These are phyloP conservation scores for Zeus faber DNA, from an alignment of 2,113 vertebrate species.

Conservation along the genomic window DNA sequence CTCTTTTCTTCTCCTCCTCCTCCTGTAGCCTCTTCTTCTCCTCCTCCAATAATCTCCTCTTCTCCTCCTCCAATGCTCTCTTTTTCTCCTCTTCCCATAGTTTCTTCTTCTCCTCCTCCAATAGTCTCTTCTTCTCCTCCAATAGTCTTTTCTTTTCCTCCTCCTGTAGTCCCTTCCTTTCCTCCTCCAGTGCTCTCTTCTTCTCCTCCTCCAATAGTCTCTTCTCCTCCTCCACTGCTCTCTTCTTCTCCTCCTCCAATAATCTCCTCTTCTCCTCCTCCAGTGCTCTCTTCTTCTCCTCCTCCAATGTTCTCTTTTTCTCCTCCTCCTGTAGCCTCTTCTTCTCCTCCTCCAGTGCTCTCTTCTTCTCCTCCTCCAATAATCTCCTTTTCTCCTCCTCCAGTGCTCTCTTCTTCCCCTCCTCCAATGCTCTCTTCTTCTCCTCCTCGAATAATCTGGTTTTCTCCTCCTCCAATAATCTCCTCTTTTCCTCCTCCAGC, in stretches of 20 bases:
- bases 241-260: neutral
- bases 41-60: neutral
- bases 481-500: conserved; percentile 3
- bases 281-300: neutral
- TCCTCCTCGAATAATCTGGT: neutral
- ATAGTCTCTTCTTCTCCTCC: no score
- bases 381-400: neutral
- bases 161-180: conserved; percentile 5
- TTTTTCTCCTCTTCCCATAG: neutral
- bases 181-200: conserved; percentile 4
- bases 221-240: conserved; percentile 2
- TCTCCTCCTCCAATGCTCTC: conserved; percentile 1
- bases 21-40: conserved; percentile 4
- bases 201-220: neutral
- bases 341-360: conserved; percentile 4
- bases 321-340: neutral
- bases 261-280: conserved; percentile 10
- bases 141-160: neutral
- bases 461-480: neutral
- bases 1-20: neutral
- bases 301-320: neutral
- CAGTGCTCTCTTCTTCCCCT: neutral
- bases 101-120: conserved; percentile 6
- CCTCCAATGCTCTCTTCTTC: neutral
- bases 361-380: conserved; percentile 9